A percentile compares a stretch with the other conserved stretches of the same genome.
Conservation (phyloP, 2,113 vertebrate genomes). For the Scopus umbretta region DNA sequence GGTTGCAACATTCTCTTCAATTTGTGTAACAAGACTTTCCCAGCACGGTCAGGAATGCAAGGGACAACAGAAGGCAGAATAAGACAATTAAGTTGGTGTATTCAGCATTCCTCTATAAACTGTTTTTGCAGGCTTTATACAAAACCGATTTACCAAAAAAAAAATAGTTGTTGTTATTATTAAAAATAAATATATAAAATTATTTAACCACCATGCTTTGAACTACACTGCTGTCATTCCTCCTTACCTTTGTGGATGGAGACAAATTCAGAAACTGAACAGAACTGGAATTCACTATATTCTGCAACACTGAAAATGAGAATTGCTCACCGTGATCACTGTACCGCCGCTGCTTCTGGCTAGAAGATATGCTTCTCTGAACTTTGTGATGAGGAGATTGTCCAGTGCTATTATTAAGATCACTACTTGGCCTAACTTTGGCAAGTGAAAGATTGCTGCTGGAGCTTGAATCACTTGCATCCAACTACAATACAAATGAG, state of each 20-base stretch:
- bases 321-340: constrained; percentile 91
- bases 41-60: not conserved
- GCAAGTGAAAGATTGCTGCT: constrained; percentile 93
- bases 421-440: constrained; percentile 90
- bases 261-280: not conserved
- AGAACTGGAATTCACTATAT: not conserved
- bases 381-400: constrained; percentile 96
- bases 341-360: constrained; percentile 93
- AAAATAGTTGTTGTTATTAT: not conserved
- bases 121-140: not conserved
- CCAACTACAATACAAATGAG: constrained; percentile 76
- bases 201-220: not conserved
- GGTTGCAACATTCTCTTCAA: not conserved
- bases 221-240: not conserved
- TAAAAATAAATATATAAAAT: too few relatives aligned
- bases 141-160: not conserved
- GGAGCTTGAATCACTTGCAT: constrained; percentile 92
- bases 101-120: not conserved
- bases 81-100: not conserved
- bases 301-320: not conserved
- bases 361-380: constrained; percentile 91
- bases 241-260: not conserved
- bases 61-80: not conserved
- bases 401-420: constrained; percentile 88
- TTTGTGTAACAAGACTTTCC: not conserved